phyloP scores from a whole-genome alignment of 2,113 vertebrate genomes.

The Hucho hucho region DNA sequence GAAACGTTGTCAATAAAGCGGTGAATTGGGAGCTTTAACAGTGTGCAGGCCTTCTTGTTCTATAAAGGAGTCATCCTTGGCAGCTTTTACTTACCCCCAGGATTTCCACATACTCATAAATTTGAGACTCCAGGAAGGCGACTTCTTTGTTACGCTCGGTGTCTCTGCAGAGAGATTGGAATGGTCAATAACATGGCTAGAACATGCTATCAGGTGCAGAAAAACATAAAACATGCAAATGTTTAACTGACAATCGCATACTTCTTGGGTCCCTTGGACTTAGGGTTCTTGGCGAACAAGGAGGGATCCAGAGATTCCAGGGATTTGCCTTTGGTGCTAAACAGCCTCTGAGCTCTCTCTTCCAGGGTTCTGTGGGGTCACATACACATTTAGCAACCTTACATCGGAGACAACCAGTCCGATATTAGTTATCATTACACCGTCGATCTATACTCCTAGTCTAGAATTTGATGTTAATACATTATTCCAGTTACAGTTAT shows the following conservation, averaged over 20 bases:
- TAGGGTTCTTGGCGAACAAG: constrained; percentile 95
- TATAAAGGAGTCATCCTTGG: neutral
- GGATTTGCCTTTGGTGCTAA: constrained; percentile 96
- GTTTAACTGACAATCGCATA: constrained; percentile 44
- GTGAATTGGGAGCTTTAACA: no score
- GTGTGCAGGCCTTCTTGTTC: no score
- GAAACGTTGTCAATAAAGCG: no score
- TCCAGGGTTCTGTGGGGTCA: constrained; percentile 84
- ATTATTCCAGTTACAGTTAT: neutral
- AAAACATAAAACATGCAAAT: neutral
- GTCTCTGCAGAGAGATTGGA: constrained; percentile 76
- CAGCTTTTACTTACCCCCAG: constrained; percentile 83
- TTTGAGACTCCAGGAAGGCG: constrained; percentile 93
- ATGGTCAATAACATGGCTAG: neutral
- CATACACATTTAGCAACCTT: no score
- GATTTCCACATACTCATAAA: constrained; percentile 96
- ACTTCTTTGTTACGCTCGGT: constrained; percentile 96
- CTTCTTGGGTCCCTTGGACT: constrained; percentile 95
- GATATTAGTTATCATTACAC: no score
- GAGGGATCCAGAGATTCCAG: constrained; percentile 90
- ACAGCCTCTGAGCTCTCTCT: constrained; percentile 93
- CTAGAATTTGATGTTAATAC: no score
- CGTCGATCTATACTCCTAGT: no score
- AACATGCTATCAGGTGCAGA: neutral
- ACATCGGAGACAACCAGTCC: no score